phyloP scores from a whole-genome alignment of 1,140 invertebrate species.

The Drosophila parabipectinata region DNA sequence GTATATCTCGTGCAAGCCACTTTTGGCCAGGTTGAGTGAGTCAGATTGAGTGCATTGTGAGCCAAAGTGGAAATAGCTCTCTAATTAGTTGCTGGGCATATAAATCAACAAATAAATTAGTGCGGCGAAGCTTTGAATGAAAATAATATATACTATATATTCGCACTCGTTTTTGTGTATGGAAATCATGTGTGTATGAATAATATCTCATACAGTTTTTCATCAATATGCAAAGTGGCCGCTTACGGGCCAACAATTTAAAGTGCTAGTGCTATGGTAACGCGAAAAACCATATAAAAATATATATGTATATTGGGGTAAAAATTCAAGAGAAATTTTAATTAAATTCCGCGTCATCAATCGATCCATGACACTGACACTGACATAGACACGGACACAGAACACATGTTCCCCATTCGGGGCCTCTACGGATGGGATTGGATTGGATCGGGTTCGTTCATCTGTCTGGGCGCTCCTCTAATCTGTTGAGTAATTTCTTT shows the following conservation, averaged over 20 bases:
- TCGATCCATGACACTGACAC: constrained; percentile 39
- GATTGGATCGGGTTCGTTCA: constrained; percentile 27
- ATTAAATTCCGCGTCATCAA: constrained; percentile 55
- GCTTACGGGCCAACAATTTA: constrained; percentile 50
- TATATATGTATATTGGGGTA: not conserved
- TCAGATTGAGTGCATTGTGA: constrained; percentile 52
- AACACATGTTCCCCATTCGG: constrained; percentile 59
- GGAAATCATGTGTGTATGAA: constrained; percentile 20
- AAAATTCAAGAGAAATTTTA: constrained; percentile 43
- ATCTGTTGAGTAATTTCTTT: constrained; percentile 49
- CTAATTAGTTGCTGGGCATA: constrained; percentile 72
- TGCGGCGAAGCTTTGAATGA: constrained; percentile 12
- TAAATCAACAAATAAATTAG: constrained; percentile 73
- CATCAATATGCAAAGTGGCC: constrained; percentile 58
- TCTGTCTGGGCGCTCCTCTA: constrained; percentile 31
- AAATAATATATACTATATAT: constrained; percentile 13
- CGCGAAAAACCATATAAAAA: constrained; percentile 14
- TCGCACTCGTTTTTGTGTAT: not conserved
- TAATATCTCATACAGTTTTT: constrained; percentile 45
- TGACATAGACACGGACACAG: constrained; percentile 47
- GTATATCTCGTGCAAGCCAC: not conserved
- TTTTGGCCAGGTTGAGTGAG: constrained; percentile 20
- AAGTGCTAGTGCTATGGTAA: constrained; percentile 34
- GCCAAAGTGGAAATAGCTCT: constrained; percentile 67
- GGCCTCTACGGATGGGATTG: constrained; percentile 26